Conservation (phyloP, 2,888 invertebrate genomes). For the Muscina levida region DNA sequence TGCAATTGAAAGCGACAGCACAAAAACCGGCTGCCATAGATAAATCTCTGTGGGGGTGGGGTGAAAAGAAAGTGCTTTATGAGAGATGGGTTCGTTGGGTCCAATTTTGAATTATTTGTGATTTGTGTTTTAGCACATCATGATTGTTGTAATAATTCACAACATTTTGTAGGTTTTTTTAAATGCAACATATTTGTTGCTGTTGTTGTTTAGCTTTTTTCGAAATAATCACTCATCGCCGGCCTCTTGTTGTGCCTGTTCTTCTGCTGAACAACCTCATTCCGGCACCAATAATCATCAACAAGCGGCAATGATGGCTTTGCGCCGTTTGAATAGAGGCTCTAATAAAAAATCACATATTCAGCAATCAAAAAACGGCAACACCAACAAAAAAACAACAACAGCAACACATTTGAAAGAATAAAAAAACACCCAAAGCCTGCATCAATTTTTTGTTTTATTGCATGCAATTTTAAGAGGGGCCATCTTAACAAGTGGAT, state of each 20-base stretch:
- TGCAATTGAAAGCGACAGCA: too few relatives aligned
- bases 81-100: background rate
- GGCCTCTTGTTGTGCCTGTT: too few relatives aligned
- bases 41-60: too few relatives aligned
- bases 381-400: slow-evolving; percentile 14
- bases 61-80: background rate
- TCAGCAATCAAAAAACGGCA: slow-evolving; percentile 58
- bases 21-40: too few relatives aligned
- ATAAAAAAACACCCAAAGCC: too few relatives aligned
- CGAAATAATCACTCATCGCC: too few relatives aligned
- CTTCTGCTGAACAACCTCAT: slow-evolving; percentile 15
- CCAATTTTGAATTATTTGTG: slow-evolving; percentile 27
- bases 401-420: slow-evolving; percentile 38
- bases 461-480: slow-evolving; percentile 49
- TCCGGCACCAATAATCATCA: slow-evolving; percentile 1
- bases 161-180: slow-evolving; percentile 30
- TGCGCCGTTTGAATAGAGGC: slow-evolving; percentile 15
- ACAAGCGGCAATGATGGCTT: slow-evolving; percentile 33
- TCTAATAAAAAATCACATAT: slow-evolving; percentile 50
- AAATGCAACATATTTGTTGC: too few relatives aligned
- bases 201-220: too few relatives aligned
- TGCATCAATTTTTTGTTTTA: too few relatives aligned
- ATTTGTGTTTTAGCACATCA: slow-evolving; percentile 49
- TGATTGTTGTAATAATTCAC: slow-evolving; percentile 58
- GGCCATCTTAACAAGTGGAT: slow-evolving; percentile 47